Percentiles rank a stretch among this genome's conserved stretches.
Evolutionary conservation across 2,888 invertebrate genomes (phyloP).

Genomic region (Eilema griseolum): DNA sequence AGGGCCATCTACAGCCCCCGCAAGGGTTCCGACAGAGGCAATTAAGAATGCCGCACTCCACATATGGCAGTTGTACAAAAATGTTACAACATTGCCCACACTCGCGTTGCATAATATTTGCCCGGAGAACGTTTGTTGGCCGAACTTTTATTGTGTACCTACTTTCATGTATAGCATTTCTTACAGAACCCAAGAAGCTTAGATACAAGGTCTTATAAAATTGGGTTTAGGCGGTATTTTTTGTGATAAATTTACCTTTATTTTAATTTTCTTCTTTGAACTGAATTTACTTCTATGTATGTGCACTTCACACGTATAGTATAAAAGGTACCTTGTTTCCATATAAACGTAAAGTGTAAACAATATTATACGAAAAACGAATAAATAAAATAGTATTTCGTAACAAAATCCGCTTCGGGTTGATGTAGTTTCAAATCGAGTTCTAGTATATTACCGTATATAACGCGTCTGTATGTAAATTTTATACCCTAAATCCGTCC

Average conservation of each 20-base stretch:
- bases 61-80: conserved; percentile 61
- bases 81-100: conserved; percentile 56
- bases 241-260: background rate
- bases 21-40: conserved; percentile 61
- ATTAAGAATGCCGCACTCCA: conserved; percentile 59
- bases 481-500: conserved; percentile 78
- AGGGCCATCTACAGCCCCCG: conserved; percentile 53
- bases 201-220: background rate
- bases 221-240: background rate
- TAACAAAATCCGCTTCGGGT: conserved; percentile 38
- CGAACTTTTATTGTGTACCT: conserved; percentile 14
- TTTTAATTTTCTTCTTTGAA: background rate
- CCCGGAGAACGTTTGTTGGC: conserved; percentile 35
- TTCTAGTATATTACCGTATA: conserved; percentile 72
- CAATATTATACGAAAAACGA: conserved; percentile 12
- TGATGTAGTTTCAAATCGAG: conserved; percentile 69
- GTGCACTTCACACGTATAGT: background rate
- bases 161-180: background rate
- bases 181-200: background rate
- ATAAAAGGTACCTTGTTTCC: background rate
- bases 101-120: conserved; percentile 46
- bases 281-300: background rate
- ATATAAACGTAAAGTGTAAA: background rate
- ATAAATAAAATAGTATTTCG: conserved; percentile 31
- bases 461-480: conserved; percentile 84